These are phyloP conservation scores for Nesidiocoris tenuis DNA, from an alignment of 2,888 invertebrate genomes.

Conservation along the genomic window DNA sequence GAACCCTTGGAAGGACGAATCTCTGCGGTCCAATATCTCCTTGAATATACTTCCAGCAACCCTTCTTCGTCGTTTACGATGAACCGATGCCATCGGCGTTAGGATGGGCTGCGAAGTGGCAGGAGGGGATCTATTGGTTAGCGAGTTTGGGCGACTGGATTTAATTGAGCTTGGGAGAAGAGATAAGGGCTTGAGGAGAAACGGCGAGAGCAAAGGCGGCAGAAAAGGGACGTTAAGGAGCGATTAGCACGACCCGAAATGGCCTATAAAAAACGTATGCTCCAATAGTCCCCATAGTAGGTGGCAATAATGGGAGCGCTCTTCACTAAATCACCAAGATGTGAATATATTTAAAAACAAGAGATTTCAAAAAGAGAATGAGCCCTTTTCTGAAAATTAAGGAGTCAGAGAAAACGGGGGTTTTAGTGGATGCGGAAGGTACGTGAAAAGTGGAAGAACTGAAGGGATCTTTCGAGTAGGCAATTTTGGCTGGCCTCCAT, in stretches of 20 bases:
- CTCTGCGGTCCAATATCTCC: neutral
- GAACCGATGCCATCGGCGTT: no score
- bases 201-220: constrained; percentile 3
- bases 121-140: constrained; percentile 40
- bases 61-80: neutral
- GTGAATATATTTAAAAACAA: constrained; percentile 47
- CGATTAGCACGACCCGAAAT: constrained; percentile 45
- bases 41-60: neutral
- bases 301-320: constrained; percentile 47
- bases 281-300: constrained; percentile 46
- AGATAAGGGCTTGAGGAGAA: constrained; percentile 33
- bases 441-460: neutral
- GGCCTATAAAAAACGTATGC: constrained; percentile 50
- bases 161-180: constrained; percentile 43
- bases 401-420: constrained; percentile 36
- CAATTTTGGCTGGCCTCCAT: constrained; percentile 44
- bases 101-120: neutral
- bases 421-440: neutral
- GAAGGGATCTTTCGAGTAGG: constrained; percentile 37
- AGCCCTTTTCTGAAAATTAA: constrained; percentile 45
- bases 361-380: constrained; percentile 42
- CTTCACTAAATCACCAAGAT: constrained; percentile 45
- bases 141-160: constrained; percentile 37
- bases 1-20: neutral
- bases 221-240: constrained; percentile 41